phyloP scores from a whole-genome alignment of 2,113 vertebrate species.

The Alouatta palliata region DNA sequence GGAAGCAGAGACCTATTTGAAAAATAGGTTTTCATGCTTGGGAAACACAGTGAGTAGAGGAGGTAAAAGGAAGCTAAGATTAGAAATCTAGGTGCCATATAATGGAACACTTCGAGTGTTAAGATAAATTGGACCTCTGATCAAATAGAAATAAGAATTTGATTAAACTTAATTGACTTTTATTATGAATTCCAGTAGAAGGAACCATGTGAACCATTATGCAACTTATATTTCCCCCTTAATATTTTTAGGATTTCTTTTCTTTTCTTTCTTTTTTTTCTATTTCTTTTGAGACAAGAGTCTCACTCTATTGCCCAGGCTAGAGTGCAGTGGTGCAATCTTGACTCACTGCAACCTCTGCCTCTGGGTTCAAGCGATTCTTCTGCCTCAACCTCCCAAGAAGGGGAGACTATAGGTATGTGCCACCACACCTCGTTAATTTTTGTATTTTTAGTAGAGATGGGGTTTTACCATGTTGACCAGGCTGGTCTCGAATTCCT shows the following conservation, averaged over 20 bases:
- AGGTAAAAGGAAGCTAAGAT: background rate
- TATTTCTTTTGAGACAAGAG: no score
- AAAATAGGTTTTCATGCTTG: conserved; percentile 34
- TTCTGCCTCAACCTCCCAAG: no score
- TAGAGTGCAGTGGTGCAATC: no score
- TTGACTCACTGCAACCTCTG: no score
- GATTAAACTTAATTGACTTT: conserved; percentile 23
- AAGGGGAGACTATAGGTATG: no score
- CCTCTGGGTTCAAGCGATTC: no score
- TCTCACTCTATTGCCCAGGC: no score
- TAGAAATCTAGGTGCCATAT: background rate
- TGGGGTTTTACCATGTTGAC: no score
- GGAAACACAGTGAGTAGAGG: background rate
- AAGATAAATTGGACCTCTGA: background rate
- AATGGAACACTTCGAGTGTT: background rate
- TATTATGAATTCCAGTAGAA: conserved; percentile 28
- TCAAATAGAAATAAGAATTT: conserved; percentile 42
- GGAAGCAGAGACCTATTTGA: background rate
- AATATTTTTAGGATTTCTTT: background rate
- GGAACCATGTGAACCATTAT: conserved; percentile 5
- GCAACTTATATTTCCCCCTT: background rate
- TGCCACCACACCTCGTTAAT: no score
- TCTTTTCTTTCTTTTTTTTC: no score
- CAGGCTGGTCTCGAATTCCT: no score
- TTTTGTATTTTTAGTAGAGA: no score